Evolutionary conservation across 2,113 vertebrate genomes (phyloP), one percentile per base, ranked within the genome.

Genomic region (Globicephala melas): DNA sequence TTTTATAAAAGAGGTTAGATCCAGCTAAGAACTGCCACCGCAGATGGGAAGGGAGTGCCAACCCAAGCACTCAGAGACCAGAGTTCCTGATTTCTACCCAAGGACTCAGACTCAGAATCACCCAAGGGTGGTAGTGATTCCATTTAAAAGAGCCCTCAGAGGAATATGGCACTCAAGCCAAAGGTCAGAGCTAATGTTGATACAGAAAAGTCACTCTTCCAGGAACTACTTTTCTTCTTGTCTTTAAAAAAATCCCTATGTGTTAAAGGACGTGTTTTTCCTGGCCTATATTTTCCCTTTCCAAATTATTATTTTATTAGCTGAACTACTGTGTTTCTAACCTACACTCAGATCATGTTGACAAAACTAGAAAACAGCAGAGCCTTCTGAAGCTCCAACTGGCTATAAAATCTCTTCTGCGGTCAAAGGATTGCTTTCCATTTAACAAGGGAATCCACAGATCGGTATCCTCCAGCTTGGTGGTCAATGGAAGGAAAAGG

Each of bases 141-240:
- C 26, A 62, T 53, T 74, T 71, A 67, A 74, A 87, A 95, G 47
- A 62, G 11, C 10, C 68, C 23, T 79, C 47, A 79, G 50, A 47
- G 12, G n/a, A 70, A 55, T 38, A 36, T 33, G n/a, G 31, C 33
- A 38, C 6, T 91, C 4, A 41, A 88, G 47, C n/a, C 63, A 58
- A 94, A 96, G 73, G 55, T 38, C 50, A 95, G 88, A 90, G 38
- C 36, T 94, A 81, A 81, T 89, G 89, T 73, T 70, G 53, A 68
- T 65, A 58, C 8, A 91, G 77, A 89, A 87, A 62, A 36, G 8
- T 5, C 8, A 33, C 21, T 95, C 55, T 94, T 96, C 65, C 67
- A 92, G 73, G 50, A 96, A 89, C 60, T 89, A 62, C 50, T 85
- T 93, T 11, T 71, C 77, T 50, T 96, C 47, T 68, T 33, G 44